These are phyloP conservation scores for Tetrao urogallus DNA, from an alignment of 2,113 vertebrate species.

Conservation along the genomic window DNA sequence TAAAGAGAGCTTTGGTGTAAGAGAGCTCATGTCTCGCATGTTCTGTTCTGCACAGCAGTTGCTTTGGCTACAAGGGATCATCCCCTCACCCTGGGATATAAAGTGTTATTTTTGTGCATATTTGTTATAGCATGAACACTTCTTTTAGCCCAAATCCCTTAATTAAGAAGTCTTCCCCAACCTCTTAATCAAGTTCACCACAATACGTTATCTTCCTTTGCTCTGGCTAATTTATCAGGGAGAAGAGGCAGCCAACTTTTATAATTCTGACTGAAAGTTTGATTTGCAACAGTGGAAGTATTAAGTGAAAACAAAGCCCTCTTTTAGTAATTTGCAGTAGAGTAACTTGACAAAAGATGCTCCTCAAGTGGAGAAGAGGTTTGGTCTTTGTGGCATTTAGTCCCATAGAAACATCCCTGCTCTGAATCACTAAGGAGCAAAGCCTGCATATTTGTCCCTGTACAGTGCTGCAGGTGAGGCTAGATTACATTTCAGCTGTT, in stretches of 20 bases:
- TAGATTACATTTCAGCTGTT: background rate
- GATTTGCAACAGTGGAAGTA: background rate
- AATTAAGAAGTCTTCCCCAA: background rate
- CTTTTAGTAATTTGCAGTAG: background rate
- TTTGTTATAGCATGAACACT: background rate
- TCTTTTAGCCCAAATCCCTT: background rate
- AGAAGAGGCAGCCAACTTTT: background rate
- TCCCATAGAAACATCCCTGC: fast-evolving
- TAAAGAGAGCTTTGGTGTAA: background rate
- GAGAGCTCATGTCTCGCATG: fast-evolving
- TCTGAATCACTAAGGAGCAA: background rate
- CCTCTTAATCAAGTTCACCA: background rate
- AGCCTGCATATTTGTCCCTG: fast-evolving
- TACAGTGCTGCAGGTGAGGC: background rate
- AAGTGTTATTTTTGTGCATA: background rate
- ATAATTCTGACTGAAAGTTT: background rate
- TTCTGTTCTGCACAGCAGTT: background rate
- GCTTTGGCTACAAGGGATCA: background rate
- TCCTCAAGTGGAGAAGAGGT: background rate
- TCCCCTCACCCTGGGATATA: background rate
- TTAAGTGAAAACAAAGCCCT: background rate
- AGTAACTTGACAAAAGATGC: background rate
- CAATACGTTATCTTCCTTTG: background rate
- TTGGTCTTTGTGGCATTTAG: background rate
- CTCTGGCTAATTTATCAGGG: background rate